A percentile compares a stretch with the other conserved stretches of the same genome.
phyloP scores from a whole-genome alignment of 1,140 invertebrate genomes.

The Chelonus insularis region DNA sequence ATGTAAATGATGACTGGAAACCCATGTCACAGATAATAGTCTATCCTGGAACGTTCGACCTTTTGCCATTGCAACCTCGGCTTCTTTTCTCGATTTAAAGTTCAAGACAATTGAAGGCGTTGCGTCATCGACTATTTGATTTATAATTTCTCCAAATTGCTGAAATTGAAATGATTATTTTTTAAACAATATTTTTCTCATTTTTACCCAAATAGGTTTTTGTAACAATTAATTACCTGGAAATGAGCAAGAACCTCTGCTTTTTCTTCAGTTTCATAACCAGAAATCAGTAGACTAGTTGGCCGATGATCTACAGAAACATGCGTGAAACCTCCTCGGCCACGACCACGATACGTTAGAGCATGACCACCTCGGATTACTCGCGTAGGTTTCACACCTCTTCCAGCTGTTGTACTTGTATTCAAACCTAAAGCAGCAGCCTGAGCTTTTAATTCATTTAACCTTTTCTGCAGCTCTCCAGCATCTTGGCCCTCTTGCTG shows the following conservation, averaged over 20 bases:
- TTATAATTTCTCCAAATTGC: constrained; percentile 74
- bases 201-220: too few relatives aligned
- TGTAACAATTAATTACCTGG: constrained; percentile 63
- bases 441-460: constrained; percentile 72
- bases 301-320: constrained; percentile 79
- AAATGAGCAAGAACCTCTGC: constrained; percentile 73
- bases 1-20: constrained; percentile 55
- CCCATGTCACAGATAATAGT: constrained; percentile 57
- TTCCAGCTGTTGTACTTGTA: constrained; percentile 31
- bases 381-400: constrained; percentile 38
- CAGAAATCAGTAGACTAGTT: constrained; percentile 76
- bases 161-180: constrained; percentile 47
- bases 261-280: constrained; percentile 74
- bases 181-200: background rate
- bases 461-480: constrained; percentile 70
- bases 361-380: constrained; percentile 45
- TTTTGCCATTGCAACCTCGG: constrained; percentile 69
- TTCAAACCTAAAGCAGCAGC: constrained; percentile 58
- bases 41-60: constrained; percentile 70
- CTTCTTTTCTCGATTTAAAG: constrained; percentile 73
- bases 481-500: constrained; percentile 79
- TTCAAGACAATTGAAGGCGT: constrained; percentile 71
- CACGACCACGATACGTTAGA: constrained; percentile 48
- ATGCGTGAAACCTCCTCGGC: constrained; percentile 59
- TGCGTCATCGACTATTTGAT: constrained; percentile 68